Evolutionary conservation across 2,797 vertebrate genomes (phyloP).

Genomic region (Phoxinus dragarum): DNA sequence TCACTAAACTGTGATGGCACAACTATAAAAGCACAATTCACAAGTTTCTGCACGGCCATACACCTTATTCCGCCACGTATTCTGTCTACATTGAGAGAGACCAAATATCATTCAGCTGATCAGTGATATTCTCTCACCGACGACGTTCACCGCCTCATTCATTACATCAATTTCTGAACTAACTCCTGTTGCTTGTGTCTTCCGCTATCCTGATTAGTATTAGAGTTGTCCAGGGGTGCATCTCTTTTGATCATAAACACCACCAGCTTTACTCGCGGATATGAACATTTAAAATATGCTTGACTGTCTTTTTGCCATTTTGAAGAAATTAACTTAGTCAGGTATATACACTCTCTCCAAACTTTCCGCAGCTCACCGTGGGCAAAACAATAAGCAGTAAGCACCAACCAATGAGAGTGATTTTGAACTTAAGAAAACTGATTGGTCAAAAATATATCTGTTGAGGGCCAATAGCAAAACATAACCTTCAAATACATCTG

Average conservation of each 20-base stretch:
- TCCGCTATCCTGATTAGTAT: background rate
- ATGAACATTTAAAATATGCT: background rate
- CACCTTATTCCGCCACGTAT: background rate
- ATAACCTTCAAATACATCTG: background rate
- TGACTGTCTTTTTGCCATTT: background rate
- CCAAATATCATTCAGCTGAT: background rate
- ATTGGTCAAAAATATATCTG: background rate
- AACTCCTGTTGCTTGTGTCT: background rate
- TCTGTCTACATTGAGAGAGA: background rate
- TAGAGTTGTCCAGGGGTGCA: background rate
- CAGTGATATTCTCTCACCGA: background rate
- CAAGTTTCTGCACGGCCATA: background rate
- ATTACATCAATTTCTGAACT: background rate
- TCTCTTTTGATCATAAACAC: background rate
- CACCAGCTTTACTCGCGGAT: background rate
- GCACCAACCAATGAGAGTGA: too few relatives aligned
- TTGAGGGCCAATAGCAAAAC: background rate
- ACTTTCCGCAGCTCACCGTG: too few relatives aligned
- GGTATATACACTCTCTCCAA: too few relatives aligned
- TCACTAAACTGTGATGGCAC: background rate
- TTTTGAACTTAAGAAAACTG: too few relatives aligned
- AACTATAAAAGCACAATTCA: background rate
- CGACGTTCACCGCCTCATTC: too few relatives aligned
- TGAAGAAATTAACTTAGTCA: background rate
- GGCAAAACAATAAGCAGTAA: too few relatives aligned